Evolutionary conservation across 2,888 invertebrate species (phyloP), one percentile per base, ranked within the genome.

Genomic region (Electrophaes corylata): DNA sequence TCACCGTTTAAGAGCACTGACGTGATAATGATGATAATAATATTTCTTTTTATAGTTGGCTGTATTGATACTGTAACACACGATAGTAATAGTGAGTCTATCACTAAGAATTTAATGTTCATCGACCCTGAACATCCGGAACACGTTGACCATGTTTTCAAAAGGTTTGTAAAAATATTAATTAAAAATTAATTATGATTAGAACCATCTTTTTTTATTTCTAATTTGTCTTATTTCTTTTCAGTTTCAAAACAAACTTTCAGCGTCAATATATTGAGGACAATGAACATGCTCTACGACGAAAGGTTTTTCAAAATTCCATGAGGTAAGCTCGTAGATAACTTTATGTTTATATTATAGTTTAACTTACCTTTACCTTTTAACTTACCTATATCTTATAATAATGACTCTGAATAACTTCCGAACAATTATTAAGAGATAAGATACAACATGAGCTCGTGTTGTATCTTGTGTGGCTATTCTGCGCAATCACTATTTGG

Each of bases 81-180:
- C 10, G 16, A 37, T 3, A 37, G 37, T 37, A 6, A 37, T 4
- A 16, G 16, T 16, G 16, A 37, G 10, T 37, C 37, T 37, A 6
- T 37, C 37, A 37, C 37, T 5, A 37, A 37, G 37, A 37, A 16
- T 16, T 37, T 37, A 16, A 37, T 37, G 37, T 37, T 37, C 16
- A 37, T 37, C 16, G 10, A 37, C 37, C 37, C 37, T 10, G 37
- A 37, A 6, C 16, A 37, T 10, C 37, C 37, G 16, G 2, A 37
- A 37, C 37, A 37, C 16, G 37, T 37, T 37, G 37, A 37, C 3
- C 37, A 37, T 16, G 37, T 37, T 37, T 37, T 37, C 10, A 16
- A 37, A 37, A 37, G 37, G 37, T 35, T 26, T 26, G 26, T 26
- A 10, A 10, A n/a, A n/a, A n/a, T n/a, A n/a, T n/a, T n/a, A n/a